Evolutionary conservation across 2,797 vertebrate species (phyloP), one percentile per base, ranked within the genome.

Genomic region (Anniella stebbinsi): DNA sequence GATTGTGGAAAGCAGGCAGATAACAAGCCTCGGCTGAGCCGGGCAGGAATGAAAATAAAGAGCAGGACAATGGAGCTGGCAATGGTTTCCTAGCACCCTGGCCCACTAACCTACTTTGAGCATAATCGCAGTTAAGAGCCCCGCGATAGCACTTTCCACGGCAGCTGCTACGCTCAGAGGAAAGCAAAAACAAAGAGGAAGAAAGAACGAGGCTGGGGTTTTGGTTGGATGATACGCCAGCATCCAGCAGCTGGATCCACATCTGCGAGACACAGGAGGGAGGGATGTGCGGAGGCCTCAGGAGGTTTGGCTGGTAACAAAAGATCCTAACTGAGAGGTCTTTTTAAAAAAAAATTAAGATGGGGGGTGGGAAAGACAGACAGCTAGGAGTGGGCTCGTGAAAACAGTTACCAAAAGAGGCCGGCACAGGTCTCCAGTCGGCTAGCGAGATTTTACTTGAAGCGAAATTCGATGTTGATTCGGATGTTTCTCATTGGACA

Each of bases 51-150:
- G 57, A 38, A 84, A 89, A 89, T 41, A 15, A 51, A 84, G 45
- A 67, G 57, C 41, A 10, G 73, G 13, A 77, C 41, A 84, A 51
- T 77, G 13, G n/a, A 78, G 63, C 60, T 7, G 57, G 41, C 2
- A n/a, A 6, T 17, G 63, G 73, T 89, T 89, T 89, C 72, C 81
- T 84, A 67, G 60, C 88, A 84, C 66, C 73, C 41, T 89, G 88
- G 88, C 81, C 88, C 81, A 78, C 60, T 89, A 84, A 89, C 88
- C 60, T 89, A 89, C 88, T 89, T 89, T 54, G n/a, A 69, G 60
- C 45, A 84, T 67, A 84, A 89, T 89, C 57, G 3, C 57, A 10
- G 30, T 38, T 45, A 70, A 70, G 33, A 36, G 38, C 73, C 30
- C 51, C 13, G 5, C n/a, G 54, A 66, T 76, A n/a, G 48, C 60